phyloP scores from a whole-genome alignment of 2,113 vertebrate species.

The Hippocampus barbouri region DNA sequence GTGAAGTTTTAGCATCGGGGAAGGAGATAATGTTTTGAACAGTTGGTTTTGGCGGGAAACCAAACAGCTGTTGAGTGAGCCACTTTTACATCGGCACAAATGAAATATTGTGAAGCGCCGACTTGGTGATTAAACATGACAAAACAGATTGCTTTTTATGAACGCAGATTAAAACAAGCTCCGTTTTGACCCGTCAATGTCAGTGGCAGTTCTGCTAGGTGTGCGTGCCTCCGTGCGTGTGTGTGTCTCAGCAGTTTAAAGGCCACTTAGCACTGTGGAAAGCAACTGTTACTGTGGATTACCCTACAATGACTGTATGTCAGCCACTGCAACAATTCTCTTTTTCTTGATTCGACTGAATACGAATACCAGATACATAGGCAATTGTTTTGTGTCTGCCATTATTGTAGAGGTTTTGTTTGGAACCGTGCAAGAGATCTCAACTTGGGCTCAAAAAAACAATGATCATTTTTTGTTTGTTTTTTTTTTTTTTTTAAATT shows the following conservation, averaged over 20 bases:
- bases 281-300: not conserved
- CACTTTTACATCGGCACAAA: not conserved
- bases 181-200: not conserved
- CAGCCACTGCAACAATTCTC: not conserved
- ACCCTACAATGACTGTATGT: not conserved
- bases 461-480: too few species aligned
- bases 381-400: not conserved
- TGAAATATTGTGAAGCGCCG: not conserved
- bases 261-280: constrained; percentile 5
- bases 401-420: not conserved
- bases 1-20: not conserved
- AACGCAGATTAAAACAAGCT: not conserved
- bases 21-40: not conserved
- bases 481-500: too few species aligned
- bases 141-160: constrained; percentile 2
- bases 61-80: not conserved
- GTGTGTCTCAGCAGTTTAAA: not conserved
- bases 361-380: not conserved
- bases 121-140: constrained; percentile 3
- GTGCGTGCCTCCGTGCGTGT: not conserved
- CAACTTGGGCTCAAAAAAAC: not conserved
- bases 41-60: not conserved
- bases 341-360: not conserved
- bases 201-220: not conserved
- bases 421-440: not conserved